Evolutionary conservation across 1,140 invertebrate genomes (phyloP).

Genomic region (Coelopa frigida): DNA sequence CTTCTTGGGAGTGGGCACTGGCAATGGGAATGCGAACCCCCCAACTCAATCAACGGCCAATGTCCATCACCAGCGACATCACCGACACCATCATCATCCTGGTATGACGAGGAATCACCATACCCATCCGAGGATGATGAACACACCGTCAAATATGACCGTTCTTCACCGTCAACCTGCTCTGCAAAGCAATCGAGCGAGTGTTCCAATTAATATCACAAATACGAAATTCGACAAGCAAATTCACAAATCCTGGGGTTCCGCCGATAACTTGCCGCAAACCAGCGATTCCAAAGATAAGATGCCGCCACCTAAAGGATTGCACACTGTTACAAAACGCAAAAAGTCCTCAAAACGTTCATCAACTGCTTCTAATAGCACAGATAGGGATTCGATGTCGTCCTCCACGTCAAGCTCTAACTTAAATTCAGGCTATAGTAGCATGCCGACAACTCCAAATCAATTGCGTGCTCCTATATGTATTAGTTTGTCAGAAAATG

Average conservation of each 20-base stretch:
- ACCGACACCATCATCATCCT: slow-evolving; percentile 45
- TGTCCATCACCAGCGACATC: slow-evolving; percentile 39
- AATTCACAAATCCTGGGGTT: slow-evolving; percentile 78
- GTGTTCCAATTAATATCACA: slow-evolving; percentile 27
- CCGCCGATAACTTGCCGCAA: slow-evolving; percentile 68
- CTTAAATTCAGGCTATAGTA: slow-evolving; percentile 45
- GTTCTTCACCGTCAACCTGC: slow-evolving; percentile 3
- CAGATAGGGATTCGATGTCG: slow-evolving; percentile 35
- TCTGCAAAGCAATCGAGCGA: slow-evolving; percentile 17
- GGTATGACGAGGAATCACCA: slow-evolving; percentile 40
- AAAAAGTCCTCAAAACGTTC: slow-evolving; percentile 51
- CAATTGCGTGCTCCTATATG: slow-evolving; percentile 46
- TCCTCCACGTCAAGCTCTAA: slow-evolving; percentile 38
- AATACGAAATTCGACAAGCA: slow-evolving; percentile 42
- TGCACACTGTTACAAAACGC: slow-evolving; percentile 53
- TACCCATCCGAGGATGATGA: slow-evolving; percentile 32
- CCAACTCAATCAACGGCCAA: slow-evolving; percentile 13
- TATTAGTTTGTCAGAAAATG: slow-evolving; percentile 20
- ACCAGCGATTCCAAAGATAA: slow-evolving; percentile 45
- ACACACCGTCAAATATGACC: slow-evolving; percentile 9
- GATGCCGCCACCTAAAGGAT: slow-evolving; percentile 66
- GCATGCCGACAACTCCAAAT: slow-evolving; percentile 56
- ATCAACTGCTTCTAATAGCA: slow-evolving; percentile 46
- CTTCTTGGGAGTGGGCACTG: slow-evolving; percentile 67
- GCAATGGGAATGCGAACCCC: slow-evolving; percentile 41